Percentiles rank a stretch among this genome's conserved stretches.
These are phyloP conservation scores for Myotis brandtii DNA, from an alignment of 2,113 vertebrate genomes.

Conservation along the genomic window DNA sequence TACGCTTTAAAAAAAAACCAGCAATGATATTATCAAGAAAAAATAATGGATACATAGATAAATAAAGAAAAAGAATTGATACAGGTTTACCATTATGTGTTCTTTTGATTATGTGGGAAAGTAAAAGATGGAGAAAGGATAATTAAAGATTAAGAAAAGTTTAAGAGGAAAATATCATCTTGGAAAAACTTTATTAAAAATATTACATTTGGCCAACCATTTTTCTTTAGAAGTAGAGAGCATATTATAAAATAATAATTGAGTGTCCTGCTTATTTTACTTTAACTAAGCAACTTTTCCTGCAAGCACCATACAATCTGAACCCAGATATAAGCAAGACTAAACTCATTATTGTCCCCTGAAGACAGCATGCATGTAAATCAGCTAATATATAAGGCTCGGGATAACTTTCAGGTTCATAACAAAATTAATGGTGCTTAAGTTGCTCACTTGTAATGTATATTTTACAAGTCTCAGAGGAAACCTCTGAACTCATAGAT, in stretches of 20 bases:
- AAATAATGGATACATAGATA: background rate
- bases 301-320: constrained; percentile 54
- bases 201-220: background rate
- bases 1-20: background rate
- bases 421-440: constrained; percentile 80
- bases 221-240: constrained; percentile 57
- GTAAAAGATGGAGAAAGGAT: background rate
- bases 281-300: constrained; percentile 74
- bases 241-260: constrained; percentile 71
- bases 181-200: constrained; percentile 3
- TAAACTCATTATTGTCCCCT: constrained; percentile 74
- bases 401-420: constrained; percentile 70
- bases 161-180: background rate
- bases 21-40: background rate
- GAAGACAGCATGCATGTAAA: constrained; percentile 77
- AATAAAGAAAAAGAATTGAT: background rate
- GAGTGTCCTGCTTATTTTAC: constrained; percentile 59
- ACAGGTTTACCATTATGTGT: background rate
- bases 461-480: constrained; percentile 80
- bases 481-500: constrained; percentile 61
- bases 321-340: constrained; percentile 71
- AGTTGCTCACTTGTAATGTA: constrained; percentile 75
- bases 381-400: constrained; percentile 78
- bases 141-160: background rate
- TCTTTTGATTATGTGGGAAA: background rate